phyloP scores from a whole-genome alignment of 2,888 invertebrate genomes.

The Eupithecia insigniata region DNA sequence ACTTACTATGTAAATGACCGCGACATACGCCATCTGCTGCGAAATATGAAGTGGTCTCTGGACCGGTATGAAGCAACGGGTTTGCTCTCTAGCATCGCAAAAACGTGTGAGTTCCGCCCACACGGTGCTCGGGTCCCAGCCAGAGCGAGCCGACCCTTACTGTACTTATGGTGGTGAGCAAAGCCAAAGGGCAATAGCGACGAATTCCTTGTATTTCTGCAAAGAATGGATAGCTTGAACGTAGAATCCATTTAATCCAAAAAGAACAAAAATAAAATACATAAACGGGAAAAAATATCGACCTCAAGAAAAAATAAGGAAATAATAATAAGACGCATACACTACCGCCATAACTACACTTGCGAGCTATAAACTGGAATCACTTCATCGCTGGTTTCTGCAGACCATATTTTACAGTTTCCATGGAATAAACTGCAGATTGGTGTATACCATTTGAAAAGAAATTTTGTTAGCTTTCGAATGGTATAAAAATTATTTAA shows the following conservation, averaged over 20 bases:
- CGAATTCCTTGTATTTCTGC: background rate
- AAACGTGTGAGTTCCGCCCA: conserved; percentile 77
- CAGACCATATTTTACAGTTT: too few relatives aligned
- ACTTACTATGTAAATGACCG: conserved; percentile 83
- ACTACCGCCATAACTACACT: too few relatives aligned
- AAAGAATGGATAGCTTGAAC: background rate
- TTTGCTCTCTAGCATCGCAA: conserved; percentile 66
- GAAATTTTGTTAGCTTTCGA: too few relatives aligned
- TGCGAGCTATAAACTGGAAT: too few relatives aligned
- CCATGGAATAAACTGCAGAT: too few relatives aligned
- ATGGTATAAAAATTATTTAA: too few relatives aligned
- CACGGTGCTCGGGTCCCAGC: conserved; percentile 20
- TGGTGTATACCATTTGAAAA: too few relatives aligned
- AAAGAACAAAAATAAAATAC: background rate
- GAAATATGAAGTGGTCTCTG: conserved; percentile 70
- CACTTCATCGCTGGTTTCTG: too few relatives aligned
- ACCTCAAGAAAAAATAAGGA: background rate
- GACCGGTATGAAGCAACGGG: conserved; percentile 64
- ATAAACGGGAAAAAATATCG: background rate
- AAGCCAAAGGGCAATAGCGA: background rate
- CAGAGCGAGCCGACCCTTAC: conserved; percentile 16
- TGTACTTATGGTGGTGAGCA: conserved; percentile 27
- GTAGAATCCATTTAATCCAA: background rate
- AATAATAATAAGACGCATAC: background rate
- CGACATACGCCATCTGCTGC: conserved; percentile 79